Conservation (phyloP, 2,113 vertebrate genomes). For the Callaeas wilsoni region DNA sequence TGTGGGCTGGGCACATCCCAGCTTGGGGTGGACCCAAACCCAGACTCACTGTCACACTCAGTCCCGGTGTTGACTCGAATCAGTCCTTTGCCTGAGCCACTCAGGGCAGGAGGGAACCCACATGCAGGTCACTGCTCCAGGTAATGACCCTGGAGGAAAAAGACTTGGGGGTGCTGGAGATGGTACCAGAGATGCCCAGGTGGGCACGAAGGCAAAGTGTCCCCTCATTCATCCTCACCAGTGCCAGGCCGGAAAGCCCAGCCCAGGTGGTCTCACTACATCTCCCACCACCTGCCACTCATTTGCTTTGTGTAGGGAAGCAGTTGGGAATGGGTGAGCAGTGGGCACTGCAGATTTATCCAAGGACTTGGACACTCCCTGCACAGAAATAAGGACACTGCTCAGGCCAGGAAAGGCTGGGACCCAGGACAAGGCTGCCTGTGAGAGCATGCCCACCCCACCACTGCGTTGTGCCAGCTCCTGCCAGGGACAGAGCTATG, state of each 20-base stretch:
- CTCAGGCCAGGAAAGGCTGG: not conserved
- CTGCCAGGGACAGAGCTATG: not conserved
- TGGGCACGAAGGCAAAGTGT: not conserved
- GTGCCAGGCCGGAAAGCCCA: not conserved
- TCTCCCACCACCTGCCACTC: not conserved
- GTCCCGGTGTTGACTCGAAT: rapidly evolving
- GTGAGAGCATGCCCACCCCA: not conserved
- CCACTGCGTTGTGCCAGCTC: not conserved
- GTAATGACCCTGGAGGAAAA: not conserved
- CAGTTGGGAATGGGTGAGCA: not conserved
- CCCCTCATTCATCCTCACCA: not conserved
- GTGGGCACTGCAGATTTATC: not conserved
- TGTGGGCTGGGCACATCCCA: not conserved
- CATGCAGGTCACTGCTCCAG: not conserved
- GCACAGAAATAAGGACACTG: not conserved
- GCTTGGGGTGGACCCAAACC: not conserved
- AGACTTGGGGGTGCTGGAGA: not conserved
- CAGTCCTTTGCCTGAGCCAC: not conserved
- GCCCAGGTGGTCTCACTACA: no score
- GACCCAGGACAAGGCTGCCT: rapidly evolving
- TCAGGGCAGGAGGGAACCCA: not conserved
- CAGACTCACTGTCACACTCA: not conserved
- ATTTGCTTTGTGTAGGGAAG: not conserved
- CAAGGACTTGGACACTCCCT: rapidly evolving
- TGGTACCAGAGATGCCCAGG: not conserved